Conservation (phyloP, 37 sponge, comb jelly and placozoan species). For the Hexactinellida sp. region DNA sequence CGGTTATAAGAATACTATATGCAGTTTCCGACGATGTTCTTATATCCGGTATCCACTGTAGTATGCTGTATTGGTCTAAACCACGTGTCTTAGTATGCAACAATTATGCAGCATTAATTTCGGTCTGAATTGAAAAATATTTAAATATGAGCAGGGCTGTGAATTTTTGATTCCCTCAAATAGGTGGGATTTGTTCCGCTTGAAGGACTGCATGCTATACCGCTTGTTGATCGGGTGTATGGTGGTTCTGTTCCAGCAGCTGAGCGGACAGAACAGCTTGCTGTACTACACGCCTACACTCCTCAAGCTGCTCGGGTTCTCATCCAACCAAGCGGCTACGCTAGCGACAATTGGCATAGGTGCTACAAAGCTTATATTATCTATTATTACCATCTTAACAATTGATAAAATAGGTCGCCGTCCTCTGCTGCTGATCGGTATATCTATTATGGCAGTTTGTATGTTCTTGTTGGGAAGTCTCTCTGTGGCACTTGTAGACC, state of each 20-base stretch:
- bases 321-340: slow-evolving; percentile 12
- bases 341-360: slow-evolving; percentile 27
- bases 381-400: slow-evolving; percentile 21
- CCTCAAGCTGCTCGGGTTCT: slow-evolving; percentile 24
- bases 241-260: neutral
- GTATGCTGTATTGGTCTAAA: too few species aligned
- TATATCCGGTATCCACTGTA: too few species aligned
- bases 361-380: slow-evolving; percentile 38
- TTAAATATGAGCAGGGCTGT: too few species aligned
- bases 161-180: too few species aligned
- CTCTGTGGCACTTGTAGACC: neutral
- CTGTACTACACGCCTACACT: slow-evolving; percentile 26
- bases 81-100: too few species aligned
- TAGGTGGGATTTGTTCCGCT: neutral
- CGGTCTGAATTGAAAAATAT: too few species aligned
- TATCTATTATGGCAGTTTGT: neutral
- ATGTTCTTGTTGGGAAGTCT: neutral
- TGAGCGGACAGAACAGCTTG: neutral
- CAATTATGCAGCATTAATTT: too few species aligned
- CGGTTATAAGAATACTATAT: too few species aligned
- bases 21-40: too few species aligned
- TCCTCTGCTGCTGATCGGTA: slow-evolving; percentile 32
- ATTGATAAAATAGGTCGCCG: slow-evolving; percentile 40
- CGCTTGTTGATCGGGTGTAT: neutral
- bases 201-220: neutral